Conservation (phyloP, 37 sponge, comb jelly and placozoan species). For the Bolinopsis microptera region DNA sequence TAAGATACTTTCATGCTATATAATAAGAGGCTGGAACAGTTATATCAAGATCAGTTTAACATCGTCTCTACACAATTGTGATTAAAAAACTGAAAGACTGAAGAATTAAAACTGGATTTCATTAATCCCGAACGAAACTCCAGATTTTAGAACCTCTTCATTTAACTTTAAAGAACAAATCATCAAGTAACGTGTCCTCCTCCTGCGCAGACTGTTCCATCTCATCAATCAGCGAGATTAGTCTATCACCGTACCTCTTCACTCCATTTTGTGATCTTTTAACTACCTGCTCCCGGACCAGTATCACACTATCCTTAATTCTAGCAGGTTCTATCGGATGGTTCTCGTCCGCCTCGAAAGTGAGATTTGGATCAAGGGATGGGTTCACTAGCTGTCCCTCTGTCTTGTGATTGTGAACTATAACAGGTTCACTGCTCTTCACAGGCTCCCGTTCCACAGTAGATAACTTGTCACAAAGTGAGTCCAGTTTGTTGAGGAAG, state of each 20-base stretch:
- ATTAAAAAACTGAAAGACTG: no score
- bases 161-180: conserved; percentile 40
- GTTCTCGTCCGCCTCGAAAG: background rate
- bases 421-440: background rate
- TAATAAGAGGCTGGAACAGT: no score
- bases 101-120: no score
- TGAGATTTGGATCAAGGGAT: background rate
- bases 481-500: conserved; percentile 34
- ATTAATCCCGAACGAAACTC: no score
- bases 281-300: background rate
- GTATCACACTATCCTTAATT: background rate
- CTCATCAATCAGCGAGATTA: conserved; percentile 43
- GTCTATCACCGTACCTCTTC: background rate
- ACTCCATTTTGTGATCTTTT: background rate
- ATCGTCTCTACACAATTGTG: no score
- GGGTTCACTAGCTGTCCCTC: background rate
- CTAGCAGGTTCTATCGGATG: background rate
- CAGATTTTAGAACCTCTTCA: no score
- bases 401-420: conserved; percentile 9
- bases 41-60: no score
- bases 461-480: conserved; percentile 45
- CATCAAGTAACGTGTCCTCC: background rate
- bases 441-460: conserved; percentile 15
- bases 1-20: no score
- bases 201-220: background rate